Evolutionary conservation across 2,888 invertebrate genomes (phyloP).

Genomic region (Platerodrilus igneus): DNA sequence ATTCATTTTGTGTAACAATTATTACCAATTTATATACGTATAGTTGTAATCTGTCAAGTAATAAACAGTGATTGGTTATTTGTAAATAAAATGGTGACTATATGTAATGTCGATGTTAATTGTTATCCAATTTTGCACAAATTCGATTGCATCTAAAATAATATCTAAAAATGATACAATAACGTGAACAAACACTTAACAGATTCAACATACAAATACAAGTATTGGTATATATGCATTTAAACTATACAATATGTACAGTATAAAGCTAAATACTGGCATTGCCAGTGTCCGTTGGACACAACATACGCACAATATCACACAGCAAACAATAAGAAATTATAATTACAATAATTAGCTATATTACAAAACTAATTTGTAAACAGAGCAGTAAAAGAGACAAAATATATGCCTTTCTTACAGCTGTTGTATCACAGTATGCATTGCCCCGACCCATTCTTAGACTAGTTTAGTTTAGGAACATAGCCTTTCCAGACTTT

Average conservation of each 20-base stretch:
- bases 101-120: constrained; percentile 9
- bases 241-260: constrained; percentile 34
- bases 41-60: constrained; percentile 28
- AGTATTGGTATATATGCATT: constrained; percentile 38
- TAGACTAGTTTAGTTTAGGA: constrained; percentile 52
- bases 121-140: constrained; percentile 8
- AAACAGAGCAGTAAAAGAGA: constrained; percentile 39
- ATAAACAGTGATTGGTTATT: constrained; percentile 4
- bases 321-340: constrained; percentile 42
- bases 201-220: constrained; percentile 44
- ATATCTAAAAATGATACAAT: constrained; percentile 20
- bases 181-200: constrained; percentile 43
- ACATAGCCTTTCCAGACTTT: constrained; percentile 47
- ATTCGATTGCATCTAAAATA: constrained; percentile 2
- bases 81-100: neutral
- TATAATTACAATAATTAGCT: constrained; percentile 43
- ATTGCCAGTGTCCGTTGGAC: constrained; percentile 43
- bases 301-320: constrained; percentile 38
- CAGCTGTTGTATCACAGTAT: constrained; percentile 50
- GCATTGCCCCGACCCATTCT: constrained; percentile 49
- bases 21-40: constrained; percentile 36
- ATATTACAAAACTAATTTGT: constrained; percentile 32
- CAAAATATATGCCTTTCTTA: constrained; percentile 44
- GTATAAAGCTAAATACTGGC: constrained; percentile 48
- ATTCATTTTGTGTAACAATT: constrained; percentile 31